phyloP scores from a whole-genome alignment of 2,797 vertebrate species.

The Astyanax mexicanus region DNA sequence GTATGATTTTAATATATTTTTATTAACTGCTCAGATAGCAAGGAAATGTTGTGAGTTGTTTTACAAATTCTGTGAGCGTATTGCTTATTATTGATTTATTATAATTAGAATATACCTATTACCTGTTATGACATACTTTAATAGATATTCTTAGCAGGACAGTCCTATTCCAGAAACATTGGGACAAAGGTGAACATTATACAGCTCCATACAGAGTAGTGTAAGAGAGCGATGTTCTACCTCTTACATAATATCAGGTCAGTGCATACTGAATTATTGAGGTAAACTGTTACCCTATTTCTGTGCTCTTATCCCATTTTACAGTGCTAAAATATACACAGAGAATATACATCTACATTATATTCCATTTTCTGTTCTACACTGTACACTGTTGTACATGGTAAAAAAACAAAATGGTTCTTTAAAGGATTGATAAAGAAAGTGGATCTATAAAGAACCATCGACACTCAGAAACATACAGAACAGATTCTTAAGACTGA shows the following conservation, averaged over 20 bases:
- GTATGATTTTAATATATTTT: constrained; percentile 68
- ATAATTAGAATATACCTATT: background rate
- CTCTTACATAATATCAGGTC: background rate
- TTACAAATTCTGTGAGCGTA: no score
- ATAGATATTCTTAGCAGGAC: background rate
- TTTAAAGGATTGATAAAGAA: no score
- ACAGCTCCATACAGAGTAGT: background rate
- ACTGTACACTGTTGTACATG: no score
- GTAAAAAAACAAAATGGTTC: no score
- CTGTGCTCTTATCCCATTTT: background rate
- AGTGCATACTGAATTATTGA: constrained; percentile 5
- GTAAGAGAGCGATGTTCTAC: background rate
- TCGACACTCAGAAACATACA: no score
- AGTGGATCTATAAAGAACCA: no score
- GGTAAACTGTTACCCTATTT: background rate
- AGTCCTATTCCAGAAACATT: background rate
- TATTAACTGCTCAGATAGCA: constrained; percentile 18
- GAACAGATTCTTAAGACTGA: no score
- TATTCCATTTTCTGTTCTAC: no score
- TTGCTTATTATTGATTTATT: background rate
- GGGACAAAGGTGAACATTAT: background rate
- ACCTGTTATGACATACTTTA: background rate
- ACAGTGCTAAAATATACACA: background rate
- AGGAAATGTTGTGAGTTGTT: constrained; percentile 17
- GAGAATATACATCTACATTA: no score